Base-by-base conservation (phyloP, 1,140 invertebrate species). In the Archegozetes longisetosus region DNA sequence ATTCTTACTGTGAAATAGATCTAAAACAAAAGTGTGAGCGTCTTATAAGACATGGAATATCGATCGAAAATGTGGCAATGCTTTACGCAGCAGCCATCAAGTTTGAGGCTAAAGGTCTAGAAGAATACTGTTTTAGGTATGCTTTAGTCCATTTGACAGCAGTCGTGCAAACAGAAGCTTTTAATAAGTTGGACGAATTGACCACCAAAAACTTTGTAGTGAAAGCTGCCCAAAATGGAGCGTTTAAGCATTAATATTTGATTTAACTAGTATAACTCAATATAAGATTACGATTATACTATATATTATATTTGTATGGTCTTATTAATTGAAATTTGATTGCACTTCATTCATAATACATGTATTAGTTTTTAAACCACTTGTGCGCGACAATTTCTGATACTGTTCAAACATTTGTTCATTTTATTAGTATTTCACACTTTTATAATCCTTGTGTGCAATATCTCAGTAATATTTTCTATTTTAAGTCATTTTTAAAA, bases 91-190 rank as follows among this genome's bases (percentile, higher is more conserved):
- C 49, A n/a, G 46, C 57, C 9, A 20, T 58, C 14, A 14, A 53
- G 9, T 58, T 49, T 53, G n/a, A 80, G 64, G 76, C 79, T 3
- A 75, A 79, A 74, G 77, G 80, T 59, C 68, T 81, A 60, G 78
- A 81, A 66, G 77, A 81, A 25, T 79, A 77, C 65, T 79, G 78
- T 57, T 80, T 80, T 62, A 77, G 76, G 55, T 80, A 78, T 67
- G 72, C 74, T 28, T 68, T 83, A 50, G 82, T 82, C 69, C 80
- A 83, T 67, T 78, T 83, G 76, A 83, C 82, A 29, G 78, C 76
- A 12, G 79, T 83, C n/a, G 76, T 80, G 6, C 78, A 82, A 64
- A 78, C 80, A 2, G 73, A 78, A 52, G 75, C 76, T 51, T 83
- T 83, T 65, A 64, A 68, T 54, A 75, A 79, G 58, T 66, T 84